A percentile compares a stretch with the other conserved stretches of the same genome.
Conservation (phyloP, 1,140 invertebrate species). For the Drosophila bocqueti region DNA sequence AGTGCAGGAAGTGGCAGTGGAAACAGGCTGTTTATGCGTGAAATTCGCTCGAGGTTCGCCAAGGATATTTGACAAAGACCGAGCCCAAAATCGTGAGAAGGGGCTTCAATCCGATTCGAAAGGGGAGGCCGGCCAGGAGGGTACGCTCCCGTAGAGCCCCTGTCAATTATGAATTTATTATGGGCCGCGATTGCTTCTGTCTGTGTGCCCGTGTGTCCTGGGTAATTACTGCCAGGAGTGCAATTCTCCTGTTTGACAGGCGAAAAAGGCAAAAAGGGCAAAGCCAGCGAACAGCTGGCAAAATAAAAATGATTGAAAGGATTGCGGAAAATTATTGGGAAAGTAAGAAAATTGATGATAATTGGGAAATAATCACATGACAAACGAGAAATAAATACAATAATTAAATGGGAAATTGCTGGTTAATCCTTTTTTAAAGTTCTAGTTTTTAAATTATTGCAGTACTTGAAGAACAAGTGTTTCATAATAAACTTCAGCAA, state of each 20-base stretch:
- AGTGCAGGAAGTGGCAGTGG: constrained; percentile 42
- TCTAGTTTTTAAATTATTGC: no score
- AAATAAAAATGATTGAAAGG: constrained; percentile 23
- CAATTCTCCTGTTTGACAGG: constrained; percentile 9
- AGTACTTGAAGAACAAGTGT: no score
- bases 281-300: constrained; percentile 20
- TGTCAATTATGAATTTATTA: constrained; percentile 58
- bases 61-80: constrained; percentile 66
- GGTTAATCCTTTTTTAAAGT: no score
- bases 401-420: not conserved
- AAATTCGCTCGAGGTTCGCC: constrained; percentile 56
- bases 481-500: not conserved
- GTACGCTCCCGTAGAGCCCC: constrained; percentile 13
- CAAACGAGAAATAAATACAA: not conserved
- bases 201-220: constrained; percentile 10
- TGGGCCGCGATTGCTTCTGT: constrained; percentile 36
- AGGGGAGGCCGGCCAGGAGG: not conserved
- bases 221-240: constrained; percentile 41
- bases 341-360: not conserved
- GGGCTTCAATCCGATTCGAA: not conserved
- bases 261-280: not conserved
- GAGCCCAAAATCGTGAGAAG: not conserved
- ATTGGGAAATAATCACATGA: constrained; percentile 1
- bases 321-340: not conserved
- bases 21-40: constrained; percentile 73